Percentiles rank a stretch among this genome's conserved stretches.
phyloP scores from a whole-genome alignment of 1,140 invertebrate species.

The Acyrthosiphon pisum region DNA sequence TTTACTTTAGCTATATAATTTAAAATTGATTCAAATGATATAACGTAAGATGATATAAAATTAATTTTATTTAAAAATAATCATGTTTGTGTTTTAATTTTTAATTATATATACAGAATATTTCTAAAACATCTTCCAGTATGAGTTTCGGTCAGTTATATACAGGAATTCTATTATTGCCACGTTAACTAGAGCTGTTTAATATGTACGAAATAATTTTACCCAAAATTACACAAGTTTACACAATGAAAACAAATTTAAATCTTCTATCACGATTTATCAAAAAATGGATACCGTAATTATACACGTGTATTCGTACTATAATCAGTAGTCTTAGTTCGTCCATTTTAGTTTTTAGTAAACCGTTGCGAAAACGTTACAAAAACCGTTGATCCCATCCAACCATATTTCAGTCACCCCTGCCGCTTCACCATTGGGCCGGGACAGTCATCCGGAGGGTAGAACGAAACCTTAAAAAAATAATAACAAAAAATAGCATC shows the following conservation, averaged over 20 bases:
- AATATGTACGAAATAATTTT: neutral
- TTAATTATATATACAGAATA: neutral
- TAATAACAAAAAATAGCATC: conserved; percentile 56
- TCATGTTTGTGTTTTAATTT: neutral
- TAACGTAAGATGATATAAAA: neutral
- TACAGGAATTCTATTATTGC: neutral
- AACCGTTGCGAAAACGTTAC: conserved; percentile 55
- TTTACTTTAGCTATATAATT: neutral
- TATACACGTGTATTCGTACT: neutral
- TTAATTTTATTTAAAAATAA: neutral
- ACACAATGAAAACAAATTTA: neutral
- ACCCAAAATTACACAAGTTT: neutral
- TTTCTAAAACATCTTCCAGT: neutral
- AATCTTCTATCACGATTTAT: neutral
- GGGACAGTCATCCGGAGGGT: conserved; percentile 49
- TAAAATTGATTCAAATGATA: neutral
- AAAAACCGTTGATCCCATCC: conserved; percentile 55
- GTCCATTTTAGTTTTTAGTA: conserved; percentile 49
- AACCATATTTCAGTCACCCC: conserved; percentile 54
- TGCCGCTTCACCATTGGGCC: conserved; percentile 53
- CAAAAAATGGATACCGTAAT: conserved; percentile 13
- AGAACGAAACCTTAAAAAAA: conserved; percentile 46
- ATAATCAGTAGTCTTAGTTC: conserved; percentile 40
- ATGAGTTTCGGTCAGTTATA: neutral
- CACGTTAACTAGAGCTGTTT: neutral